phyloP scores from a whole-genome alignment of 2,113 vertebrate species.

The Colossoma macropomum region DNA sequence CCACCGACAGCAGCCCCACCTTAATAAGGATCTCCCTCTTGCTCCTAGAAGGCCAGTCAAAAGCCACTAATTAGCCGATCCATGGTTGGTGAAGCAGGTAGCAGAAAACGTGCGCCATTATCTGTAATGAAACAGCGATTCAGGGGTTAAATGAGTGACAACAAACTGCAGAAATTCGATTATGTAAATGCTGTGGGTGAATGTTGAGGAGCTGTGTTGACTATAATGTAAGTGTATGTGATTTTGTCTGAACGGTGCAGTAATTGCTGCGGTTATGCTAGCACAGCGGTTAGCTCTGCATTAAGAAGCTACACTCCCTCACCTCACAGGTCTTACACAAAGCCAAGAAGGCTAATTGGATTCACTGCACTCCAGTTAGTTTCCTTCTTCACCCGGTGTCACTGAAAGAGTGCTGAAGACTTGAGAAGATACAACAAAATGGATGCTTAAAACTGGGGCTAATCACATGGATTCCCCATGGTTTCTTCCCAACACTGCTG shows the following conservation, averaged over 20 bases:
- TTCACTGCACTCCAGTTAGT: not conserved
- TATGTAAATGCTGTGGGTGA: conserved; percentile 2
- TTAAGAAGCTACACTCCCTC: not conserved
- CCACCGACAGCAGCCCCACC: conserved; percentile 43
- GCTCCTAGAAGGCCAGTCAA: conserved; percentile 19
- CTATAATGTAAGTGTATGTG: conserved; percentile 23
- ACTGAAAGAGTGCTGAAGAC: not conserved
- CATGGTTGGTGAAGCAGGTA: not conserved
- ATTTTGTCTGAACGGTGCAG: not conserved
- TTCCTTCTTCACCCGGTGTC: not conserved
- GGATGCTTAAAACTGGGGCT: not conserved
- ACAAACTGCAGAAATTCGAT: conserved; percentile 39
- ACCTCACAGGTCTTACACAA: not conserved
- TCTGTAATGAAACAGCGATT: conserved; percentile 6
- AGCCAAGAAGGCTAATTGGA: not conserved
- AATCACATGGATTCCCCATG: not conserved
- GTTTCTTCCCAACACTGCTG: not conserved
- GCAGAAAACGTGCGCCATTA: conserved; percentile 23
- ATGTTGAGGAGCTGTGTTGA: conserved; percentile 13
- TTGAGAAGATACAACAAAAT: not conserved
- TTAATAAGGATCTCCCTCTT: conserved; percentile 48
- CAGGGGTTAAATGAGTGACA: conserved; percentile 11
- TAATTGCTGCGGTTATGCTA: not conserved
- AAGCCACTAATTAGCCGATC: conserved; percentile 46
- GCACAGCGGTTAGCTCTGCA: conserved; percentile 2